Evolutionary conservation across 2,888 invertebrate genomes (phyloP).

Genomic region (Entomobrya multifasciata): DNA sequence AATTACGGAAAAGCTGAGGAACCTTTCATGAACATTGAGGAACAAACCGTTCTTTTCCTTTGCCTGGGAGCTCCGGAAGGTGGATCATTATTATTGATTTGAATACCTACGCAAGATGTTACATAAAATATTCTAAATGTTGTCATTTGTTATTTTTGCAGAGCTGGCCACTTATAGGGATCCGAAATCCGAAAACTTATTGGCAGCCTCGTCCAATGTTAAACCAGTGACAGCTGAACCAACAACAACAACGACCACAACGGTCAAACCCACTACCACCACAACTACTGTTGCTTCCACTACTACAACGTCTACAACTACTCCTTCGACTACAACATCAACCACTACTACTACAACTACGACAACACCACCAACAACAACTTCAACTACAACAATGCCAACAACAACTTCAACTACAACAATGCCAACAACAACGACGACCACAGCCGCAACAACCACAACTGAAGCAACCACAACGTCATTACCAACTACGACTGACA

Average conservation of each 20-base stretch:
- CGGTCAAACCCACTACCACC: too few species aligned
- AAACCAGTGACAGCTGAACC: background rate
- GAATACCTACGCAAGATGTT: background rate
- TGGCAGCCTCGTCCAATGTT: conserved; percentile 38
- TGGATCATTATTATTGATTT: too few species aligned
- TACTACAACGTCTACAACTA: conserved; percentile 28
- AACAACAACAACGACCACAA: too few species aligned
- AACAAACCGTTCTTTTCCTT: conserved; percentile 70
- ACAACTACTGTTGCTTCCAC: too few species aligned
- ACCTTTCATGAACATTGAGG: conserved; percentile 61
- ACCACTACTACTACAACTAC: too few species aligned
- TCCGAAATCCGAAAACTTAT: conserved; percentile 21
- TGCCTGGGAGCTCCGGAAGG: conserved; percentile 65
- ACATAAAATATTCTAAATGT: too few species aligned
- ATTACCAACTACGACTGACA: background rate
- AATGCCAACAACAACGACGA: background rate
- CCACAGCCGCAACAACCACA: conserved; percentile 17
- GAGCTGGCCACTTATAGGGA: conserved; percentile 2
- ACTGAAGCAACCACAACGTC: conserved; percentile 18
- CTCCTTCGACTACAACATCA: conserved; percentile 41
- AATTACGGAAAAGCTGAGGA: conserved; percentile 67
- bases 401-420: conserved; percentile 27
- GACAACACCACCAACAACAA: too few species aligned
- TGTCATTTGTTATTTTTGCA: conserved; percentile 17
- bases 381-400: conserved; percentile 35